Base-by-base conservation (phyloP, 2,888 invertebrate species). In the Danaus chrysippus region DNA sequence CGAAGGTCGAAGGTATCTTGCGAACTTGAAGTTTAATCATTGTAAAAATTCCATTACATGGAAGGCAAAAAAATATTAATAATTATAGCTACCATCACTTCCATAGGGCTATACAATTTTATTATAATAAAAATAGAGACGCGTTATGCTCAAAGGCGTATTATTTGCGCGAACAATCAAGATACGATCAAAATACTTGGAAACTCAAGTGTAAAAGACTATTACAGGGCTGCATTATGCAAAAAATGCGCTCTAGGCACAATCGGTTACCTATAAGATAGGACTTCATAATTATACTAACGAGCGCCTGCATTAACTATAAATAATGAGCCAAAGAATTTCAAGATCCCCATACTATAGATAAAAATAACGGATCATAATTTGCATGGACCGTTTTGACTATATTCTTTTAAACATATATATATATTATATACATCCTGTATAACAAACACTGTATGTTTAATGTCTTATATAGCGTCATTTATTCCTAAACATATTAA, bases 291-390 rank as follows among this genome's bases (percentile, higher is more conserved):
- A 71, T 70, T 72, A 66, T 64, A 63, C 68, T 73, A 76, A 76
- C 72, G 73, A 75, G 73, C 69, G 58, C 62, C 69, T 70, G 71
- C 76, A 75, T 81, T 77, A 76, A 72, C 71, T 71, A 73, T 76
- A 76, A 75, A 75, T 79, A 76, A 79, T 78, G 73, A 72, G 68
- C 65, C 72, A 70, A 49, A 49, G 49, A 49, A 49, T 73, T 54
- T 59, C 59, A 54, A 59, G 54, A 59, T 54, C 49, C 17, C 11
- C 15, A 17, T 49, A 17, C 17, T 49, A 49, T 10, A 49, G 49
- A 49, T 49, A 49, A 49, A 49, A 17, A 49, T 17, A 17, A 11
- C 49, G 6, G 17, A 17, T 49, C 1, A 49, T 49, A 49, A 49
- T 49, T 49, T 49, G 49, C 49, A 49, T 49, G 15, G 10, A 49